phyloP scores from a whole-genome alignment of 2,113 vertebrate species.

The Acanthisitta chloris region DNA sequence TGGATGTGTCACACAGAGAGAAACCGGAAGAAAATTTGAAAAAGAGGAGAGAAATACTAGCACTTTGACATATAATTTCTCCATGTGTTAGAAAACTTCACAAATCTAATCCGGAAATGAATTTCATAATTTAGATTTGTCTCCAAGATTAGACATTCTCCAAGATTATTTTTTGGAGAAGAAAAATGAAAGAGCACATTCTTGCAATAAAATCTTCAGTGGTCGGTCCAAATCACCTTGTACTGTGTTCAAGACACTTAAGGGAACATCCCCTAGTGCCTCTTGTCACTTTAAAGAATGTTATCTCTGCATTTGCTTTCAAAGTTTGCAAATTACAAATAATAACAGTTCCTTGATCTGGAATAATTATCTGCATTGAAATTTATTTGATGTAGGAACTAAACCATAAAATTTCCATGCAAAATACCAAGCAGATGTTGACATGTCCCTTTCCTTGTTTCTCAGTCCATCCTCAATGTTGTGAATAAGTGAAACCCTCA shows the following conservation, averaged over 20 bases:
- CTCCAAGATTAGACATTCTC: too few relatives aligned
- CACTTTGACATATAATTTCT: neutral
- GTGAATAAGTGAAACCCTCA: neutral
- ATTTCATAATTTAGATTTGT: neutral
- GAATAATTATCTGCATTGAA: neutral
- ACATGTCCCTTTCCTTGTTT: neutral
- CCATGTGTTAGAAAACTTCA: neutral
- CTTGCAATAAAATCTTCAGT: neutral
- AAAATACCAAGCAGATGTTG: neutral
- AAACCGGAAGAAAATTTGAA: neutral
- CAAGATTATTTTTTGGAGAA: neutral
- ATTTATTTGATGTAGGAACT: neutral
- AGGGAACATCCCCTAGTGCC: neutral
- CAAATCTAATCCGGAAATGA: neutral
- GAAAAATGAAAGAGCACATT: neutral
- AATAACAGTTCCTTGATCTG: neutral
- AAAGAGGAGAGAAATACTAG: neutral
- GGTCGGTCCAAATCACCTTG: neutral
- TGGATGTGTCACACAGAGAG: neutral
- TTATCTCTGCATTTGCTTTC: neutral
- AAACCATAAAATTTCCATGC: neutral
- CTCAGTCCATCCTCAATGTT: neutral
- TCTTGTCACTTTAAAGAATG: neutral
- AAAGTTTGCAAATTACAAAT: neutral
- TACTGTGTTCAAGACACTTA: neutral